Percentiles rank a stretch among this genome's conserved stretches.
Evolutionary conservation across 2,888 invertebrate genomes (phyloP).

Genomic region (Coecobrya sp.): DNA sequence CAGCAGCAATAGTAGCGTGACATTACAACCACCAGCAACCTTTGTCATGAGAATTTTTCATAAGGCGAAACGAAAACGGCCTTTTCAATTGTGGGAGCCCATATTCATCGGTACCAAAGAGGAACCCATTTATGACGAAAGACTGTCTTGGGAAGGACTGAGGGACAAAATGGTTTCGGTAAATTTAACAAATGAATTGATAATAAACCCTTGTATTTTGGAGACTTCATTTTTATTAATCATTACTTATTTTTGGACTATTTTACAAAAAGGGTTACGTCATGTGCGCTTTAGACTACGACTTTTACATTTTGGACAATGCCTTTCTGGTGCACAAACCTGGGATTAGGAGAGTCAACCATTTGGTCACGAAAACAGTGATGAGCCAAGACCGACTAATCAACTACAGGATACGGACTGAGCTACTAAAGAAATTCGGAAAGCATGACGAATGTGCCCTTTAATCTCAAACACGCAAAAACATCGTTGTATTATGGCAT

Average conservation of each 20-base stretch:
- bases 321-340: constrained; percentile 88
- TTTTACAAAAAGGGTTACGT: constrained; percentile 87
- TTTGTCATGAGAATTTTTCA: constrained; percentile 92
- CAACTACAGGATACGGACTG: constrained; percentile 77
- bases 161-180: constrained; percentile 99
- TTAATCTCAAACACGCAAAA: constrained; percentile 55
- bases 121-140: constrained; percentile 96
- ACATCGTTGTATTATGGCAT: background rate
- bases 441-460: constrained; percentile 82
- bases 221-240: background rate
- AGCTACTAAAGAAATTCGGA: constrained; percentile 82
- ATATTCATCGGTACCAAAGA: constrained; percentile 96
- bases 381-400: constrained; percentile 83
- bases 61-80: constrained; percentile 93
- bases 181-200: constrained; percentile 27
- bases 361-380: constrained; percentile 78
- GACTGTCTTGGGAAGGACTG: constrained; percentile 97
- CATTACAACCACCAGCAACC: constrained; percentile 39
- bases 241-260: constrained; percentile 56
- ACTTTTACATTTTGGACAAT: constrained; percentile 87
- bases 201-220: background rate
- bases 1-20: constrained; percentile 89
- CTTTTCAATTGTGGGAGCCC: constrained; percentile 96
- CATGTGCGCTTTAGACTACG: constrained; percentile 87
- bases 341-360: constrained; percentile 87